These are phyloP conservation scores for Papilio demoleus DNA, from an alignment of 2,888 invertebrate species.

Conservation along the genomic window DNA sequence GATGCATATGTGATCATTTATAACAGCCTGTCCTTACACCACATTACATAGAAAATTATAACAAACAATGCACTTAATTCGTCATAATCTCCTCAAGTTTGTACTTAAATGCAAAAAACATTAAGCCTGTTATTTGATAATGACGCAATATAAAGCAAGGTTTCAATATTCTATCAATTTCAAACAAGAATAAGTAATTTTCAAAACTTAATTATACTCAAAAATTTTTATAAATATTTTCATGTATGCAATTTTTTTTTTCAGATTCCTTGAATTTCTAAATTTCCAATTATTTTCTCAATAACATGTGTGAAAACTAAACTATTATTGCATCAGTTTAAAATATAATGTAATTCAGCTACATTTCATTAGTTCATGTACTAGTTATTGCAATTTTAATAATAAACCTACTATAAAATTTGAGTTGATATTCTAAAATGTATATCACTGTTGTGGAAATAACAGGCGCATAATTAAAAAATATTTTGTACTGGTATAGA, in stretches of 20 bases:
- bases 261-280: neutral
- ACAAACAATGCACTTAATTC: neutral
- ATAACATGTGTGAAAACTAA: neutral
- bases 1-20: slow-evolving; percentile 63
- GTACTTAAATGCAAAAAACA: slow-evolving; percentile 1
- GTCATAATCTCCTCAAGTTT: neutral
- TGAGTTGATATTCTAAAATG: neutral
- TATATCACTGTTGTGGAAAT: too few relatives aligned
- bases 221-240: too few relatives aligned
- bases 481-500: neutral
- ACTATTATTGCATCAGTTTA: slow-evolving; percentile 12
- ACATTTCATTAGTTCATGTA: neutral
- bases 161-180: neutral
- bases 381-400: neutral
- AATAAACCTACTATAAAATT: neutral
- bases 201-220: neutral
- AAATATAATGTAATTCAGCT: neutral
- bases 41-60: slow-evolving; percentile 44
- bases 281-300: neutral
- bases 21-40: slow-evolving; percentile 61
- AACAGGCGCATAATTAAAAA: neutral
- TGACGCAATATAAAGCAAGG: slow-evolving; percentile 9
- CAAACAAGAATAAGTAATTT: neutral
- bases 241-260: too few relatives aligned
- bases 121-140: neutral